Evolutionary conservation across 2,113 vertebrate genomes (phyloP).

Genomic region (Turnix velox): DNA sequence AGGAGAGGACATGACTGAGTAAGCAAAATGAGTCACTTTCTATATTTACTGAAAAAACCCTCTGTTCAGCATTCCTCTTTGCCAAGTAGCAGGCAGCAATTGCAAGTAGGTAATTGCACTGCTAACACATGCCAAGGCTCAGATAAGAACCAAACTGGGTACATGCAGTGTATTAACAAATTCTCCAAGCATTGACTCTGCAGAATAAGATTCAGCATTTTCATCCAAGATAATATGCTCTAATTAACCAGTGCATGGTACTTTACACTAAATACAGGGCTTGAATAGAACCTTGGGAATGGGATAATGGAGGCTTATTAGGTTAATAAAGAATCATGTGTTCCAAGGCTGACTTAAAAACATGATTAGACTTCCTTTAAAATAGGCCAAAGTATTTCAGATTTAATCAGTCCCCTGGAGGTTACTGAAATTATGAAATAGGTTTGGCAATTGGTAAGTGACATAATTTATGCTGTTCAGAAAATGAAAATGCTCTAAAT

Average conservation of each 20-base stretch:
- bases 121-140: constrained; percentile 53
- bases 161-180: constrained; percentile 44
- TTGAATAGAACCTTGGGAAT: constrained; percentile 61
- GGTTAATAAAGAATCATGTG: constrained; percentile 70
- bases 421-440: constrained; percentile 58
- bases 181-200: constrained; percentile 56
- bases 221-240: constrained; percentile 60
- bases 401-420: constrained; percentile 46
- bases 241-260: constrained; percentile 62
- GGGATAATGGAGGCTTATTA: constrained; percentile 70
- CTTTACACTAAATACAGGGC: constrained; percentile 58
- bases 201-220: constrained; percentile 65
- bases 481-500: constrained; percentile 29
- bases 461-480: constrained; percentile 16
- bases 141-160: constrained; percentile 57
- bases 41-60: constrained; percentile 59
- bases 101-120: constrained; percentile 55
- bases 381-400: constrained; percentile 52
- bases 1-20: constrained; percentile 52
- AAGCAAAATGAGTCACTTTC: constrained; percentile 65
- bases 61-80: constrained; percentile 50
- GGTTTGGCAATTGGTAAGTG: constrained; percentile 29
- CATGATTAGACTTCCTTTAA: constrained; percentile 55
- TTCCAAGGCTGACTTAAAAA: constrained; percentile 66
- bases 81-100: constrained; percentile 50